These are phyloP conservation scores for Aldrovandia affinis DNA, from an alignment of 2,797 vertebrate genomes.

Conservation along the genomic window DNA sequence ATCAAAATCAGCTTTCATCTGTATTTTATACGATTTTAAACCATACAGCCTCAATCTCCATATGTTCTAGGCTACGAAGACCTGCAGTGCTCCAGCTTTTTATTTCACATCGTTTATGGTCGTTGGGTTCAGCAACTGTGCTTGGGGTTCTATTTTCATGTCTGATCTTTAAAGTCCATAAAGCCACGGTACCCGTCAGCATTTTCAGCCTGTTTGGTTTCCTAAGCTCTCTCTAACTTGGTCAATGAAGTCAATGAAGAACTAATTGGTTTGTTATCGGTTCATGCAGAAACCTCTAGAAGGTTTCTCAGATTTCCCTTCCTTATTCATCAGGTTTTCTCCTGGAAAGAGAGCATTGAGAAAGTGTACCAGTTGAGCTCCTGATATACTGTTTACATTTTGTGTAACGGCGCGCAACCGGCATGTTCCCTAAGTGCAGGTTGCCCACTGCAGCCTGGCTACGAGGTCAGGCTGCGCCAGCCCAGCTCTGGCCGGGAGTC, in stretches of 20 bases:
- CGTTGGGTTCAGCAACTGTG: background rate
- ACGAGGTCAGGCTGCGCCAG: too few relatives aligned
- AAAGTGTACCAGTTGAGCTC: background rate
- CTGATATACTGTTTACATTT: background rate
- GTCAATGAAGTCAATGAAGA: too few relatives aligned
- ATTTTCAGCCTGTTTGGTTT: background rate
- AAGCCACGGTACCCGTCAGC: background rate
- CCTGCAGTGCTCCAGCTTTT: too few relatives aligned
- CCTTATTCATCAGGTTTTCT: background rate
- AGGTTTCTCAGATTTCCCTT: background rate
- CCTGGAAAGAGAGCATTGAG: background rate
- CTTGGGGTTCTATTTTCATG: background rate
- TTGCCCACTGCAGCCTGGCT: too few relatives aligned
- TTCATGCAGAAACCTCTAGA: background rate
- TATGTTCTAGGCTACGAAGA: background rate
- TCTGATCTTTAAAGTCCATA: background rate
- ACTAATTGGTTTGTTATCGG: too few relatives aligned
- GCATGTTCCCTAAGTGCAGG: too few relatives aligned
- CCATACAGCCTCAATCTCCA: background rate
- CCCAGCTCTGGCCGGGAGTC: too few relatives aligned
- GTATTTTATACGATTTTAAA: slow-evolving; percentile 22
- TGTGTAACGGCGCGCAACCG: too few relatives aligned
- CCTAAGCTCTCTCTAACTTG: too few relatives aligned
- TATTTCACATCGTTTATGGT: background rate
- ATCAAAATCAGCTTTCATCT: slow-evolving; percentile 44